Percentiles rank a stretch among this genome's conserved stretches.
Conservation (phyloP, 35 echinoderm and acorn worm genomes). For the Ophiothrix spiculata region DNA sequence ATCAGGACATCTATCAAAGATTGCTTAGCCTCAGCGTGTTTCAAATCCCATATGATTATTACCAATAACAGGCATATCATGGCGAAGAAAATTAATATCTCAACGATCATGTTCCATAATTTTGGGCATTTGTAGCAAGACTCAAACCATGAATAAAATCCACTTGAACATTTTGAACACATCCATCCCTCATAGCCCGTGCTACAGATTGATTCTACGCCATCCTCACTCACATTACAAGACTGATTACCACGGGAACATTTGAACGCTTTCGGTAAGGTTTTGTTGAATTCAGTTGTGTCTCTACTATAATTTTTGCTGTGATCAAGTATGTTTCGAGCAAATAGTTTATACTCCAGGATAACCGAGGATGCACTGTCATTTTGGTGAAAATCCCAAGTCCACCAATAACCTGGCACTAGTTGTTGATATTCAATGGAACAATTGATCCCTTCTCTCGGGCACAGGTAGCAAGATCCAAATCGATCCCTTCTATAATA, state of each 20-base stretch:
- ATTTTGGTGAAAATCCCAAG: conserved; percentile 9
- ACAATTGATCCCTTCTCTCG: conserved; percentile 25
- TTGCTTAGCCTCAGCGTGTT: background rate
- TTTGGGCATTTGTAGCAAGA: conserved; percentile 19
- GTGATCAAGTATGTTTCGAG: background rate
- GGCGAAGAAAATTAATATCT: background rate
- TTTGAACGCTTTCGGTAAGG: conserved; percentile 12
- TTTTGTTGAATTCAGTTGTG: background rate
- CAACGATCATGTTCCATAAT: background rate
- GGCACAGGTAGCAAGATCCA: conserved; percentile 30
- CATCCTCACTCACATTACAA: background rate
- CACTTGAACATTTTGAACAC: conserved; percentile 16
- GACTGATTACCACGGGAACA: conserved; percentile 5
- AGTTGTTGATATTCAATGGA: conserved; percentile 18
- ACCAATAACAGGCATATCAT: background rate
- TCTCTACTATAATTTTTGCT: background rate
- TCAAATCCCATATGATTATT: conserved; percentile 23
- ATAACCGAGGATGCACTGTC: background rate
- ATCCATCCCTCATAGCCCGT: conserved; percentile 40
- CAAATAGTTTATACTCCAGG: conserved; percentile 20
- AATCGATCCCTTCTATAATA: conserved; percentile 46
- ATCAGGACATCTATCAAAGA: background rate
- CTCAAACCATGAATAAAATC: conserved; percentile 23
- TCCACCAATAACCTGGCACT: conserved; percentile 34
- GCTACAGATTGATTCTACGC: background rate